Base-by-base conservation (phyloP, 2,797 vertebrate genomes). In the Tapirus indicus region DNA sequence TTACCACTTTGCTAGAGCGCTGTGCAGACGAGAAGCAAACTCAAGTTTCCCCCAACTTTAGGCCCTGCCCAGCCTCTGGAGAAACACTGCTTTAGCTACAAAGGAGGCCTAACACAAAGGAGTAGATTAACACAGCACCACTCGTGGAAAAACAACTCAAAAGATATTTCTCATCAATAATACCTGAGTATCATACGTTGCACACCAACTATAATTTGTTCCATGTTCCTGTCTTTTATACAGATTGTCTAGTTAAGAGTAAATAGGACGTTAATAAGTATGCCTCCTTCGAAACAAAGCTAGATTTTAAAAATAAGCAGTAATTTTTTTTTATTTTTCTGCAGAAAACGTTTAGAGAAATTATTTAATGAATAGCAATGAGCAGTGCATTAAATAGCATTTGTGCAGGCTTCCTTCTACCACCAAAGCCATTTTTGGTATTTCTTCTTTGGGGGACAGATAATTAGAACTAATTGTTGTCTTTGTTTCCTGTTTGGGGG, bases 391-490 rank as follows among this genome's bases (percentile, higher is more conserved):
- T 94, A 75, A 85, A 60, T 32, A 38, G 18, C 62, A 38, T 71
- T 72, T 82, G 10, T 16, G 52, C 32, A 62, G 71, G 60, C 41
- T 88, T 64, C 58, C 32, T 54, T 87, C 66, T 83, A 64, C 75
- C 32, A 71, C 32, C 56, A 71, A 83, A 85, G 62, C 41, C 84
- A 49, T 74, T 87, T 85, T 88, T 85, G 27, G 21, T 85, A 60
- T 91, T 80, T 95, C 52, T 32, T 90, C 35, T 83, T 75, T 23
- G 25, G 62, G 93, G 74, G 35, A 78, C 66, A 88, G 86, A 82
- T 82, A 69, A 72, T 95, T 90, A 92, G 71, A 82, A 62, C 41
- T 96, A 82, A 95, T 94, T 92, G 56, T 29, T 96, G 35, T 93
- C 68, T 79, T 64, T 96, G 71, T 80, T 82, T 95, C 52, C 77